A percentile compares a stretch with the other conserved stretches of the same genome.
Conservation (phyloP, 2,113 vertebrate genomes). For the Muntiacus muntjak region DNA sequence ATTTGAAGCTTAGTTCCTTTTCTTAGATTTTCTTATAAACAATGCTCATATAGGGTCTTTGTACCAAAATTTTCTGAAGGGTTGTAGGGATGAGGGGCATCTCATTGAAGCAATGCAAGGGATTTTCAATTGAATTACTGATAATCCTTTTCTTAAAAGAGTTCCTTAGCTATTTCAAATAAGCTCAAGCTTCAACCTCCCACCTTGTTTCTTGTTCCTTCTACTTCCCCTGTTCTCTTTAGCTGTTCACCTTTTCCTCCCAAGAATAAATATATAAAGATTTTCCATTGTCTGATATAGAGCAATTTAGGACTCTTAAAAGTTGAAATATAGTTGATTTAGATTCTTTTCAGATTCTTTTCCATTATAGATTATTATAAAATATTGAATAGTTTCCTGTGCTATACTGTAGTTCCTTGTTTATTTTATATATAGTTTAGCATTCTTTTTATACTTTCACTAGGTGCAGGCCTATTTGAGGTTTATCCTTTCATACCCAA, state of each 20-base stretch:
- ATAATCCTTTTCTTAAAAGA: not conserved
- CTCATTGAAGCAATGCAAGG: not conserved
- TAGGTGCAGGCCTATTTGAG: not conserved
- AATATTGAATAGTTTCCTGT: not conserved
- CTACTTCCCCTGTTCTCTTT: not conserved
- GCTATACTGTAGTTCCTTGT: not conserved
- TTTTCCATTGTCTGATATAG: not conserved
- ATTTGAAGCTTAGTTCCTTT: not conserved
- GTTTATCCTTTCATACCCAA: not conserved
- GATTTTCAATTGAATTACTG: not conserved
- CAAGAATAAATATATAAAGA: not conserved
- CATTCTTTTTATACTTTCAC: not conserved
- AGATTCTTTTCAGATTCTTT: not conserved
- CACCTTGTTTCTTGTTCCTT: not conserved
- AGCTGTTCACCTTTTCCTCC: not conserved
- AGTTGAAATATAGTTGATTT: not conserved
- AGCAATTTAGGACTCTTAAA: not conserved
- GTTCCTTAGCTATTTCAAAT: not conserved
- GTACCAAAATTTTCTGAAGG: not conserved
- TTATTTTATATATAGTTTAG: not conserved
- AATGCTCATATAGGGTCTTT: not conserved
- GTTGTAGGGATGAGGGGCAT: not conserved
- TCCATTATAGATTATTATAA: not conserved
- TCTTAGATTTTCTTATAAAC: not conserved
- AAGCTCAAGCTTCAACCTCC: not conserved